Base-by-base conservation (phyloP, 2,113 vertebrate species). In the Serilophus lunatus region DNA sequence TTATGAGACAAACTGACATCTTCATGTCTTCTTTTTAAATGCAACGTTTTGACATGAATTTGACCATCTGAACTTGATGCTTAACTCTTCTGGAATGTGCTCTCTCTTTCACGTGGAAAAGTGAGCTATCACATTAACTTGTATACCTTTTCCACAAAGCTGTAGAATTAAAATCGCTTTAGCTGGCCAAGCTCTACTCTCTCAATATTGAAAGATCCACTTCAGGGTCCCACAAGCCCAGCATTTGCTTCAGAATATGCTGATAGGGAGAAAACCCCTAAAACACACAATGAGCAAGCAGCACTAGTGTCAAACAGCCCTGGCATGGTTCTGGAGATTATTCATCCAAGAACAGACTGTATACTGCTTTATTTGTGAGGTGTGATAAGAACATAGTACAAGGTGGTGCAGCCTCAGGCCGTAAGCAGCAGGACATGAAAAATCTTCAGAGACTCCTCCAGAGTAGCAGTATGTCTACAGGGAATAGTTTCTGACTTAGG, bases 241-340 rank as follows among this genome's bases (percentile, higher is more conserved):
- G 13, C 3, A 28, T 1, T 79, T 40, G 5, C 7, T 80, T 75
- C 54, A 59, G 28, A 69, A 79, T 18, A 13, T 10, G 4, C 12
- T 61, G 15, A 36, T 18, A 4, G 7, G 12, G 4, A 2, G 8
- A 18, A 68, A 74, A 19, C 12, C 4, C 8, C n/a, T n/a, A 28
- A 63, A 38, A 7, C 0, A 0, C 12, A 1, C 5, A 49, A 38
- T 33, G 6, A 49, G 3, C 49, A 13, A 68, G 64, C 36, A 81
- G 38, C 26, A 53, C 8, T 25, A 53, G 24, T 5, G n/a, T 75
- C 56, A 44, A 53, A 18, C 15, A 81, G 31, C 12, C 19, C 20
- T 51, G 47, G 22, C 25, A 47, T 40, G 25, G 47, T 65, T 84
- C 36, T 92, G 61, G 38, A 84, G 35, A 31, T 44, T 38, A 28